Evolutionary conservation across 2,113 vertebrate genomes (phyloP).

Genomic region (Ceratotherium simum): DNA sequence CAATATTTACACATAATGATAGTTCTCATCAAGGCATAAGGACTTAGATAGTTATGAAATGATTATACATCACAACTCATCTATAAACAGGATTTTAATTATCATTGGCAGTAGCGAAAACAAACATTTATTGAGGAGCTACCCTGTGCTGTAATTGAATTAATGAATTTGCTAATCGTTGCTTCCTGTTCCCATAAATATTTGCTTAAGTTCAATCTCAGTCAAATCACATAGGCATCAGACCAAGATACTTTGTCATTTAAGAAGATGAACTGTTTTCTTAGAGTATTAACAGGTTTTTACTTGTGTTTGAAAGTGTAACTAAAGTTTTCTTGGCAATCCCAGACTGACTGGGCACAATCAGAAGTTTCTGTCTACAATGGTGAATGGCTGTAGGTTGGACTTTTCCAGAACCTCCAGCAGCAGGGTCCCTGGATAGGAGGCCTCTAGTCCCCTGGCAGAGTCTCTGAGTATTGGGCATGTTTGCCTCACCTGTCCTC

Average conservation of each 20-base stretch:
- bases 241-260: not conserved
- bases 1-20: conserved; percentile 73
- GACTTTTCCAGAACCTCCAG: not conserved
- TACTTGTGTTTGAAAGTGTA: not conserved
- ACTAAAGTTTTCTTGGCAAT: not conserved
- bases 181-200: conserved; percentile 52
- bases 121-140: conserved; percentile 64
- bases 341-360: not conserved
- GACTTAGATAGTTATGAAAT: conserved; percentile 71
- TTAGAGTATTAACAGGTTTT: not conserved
- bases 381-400: not conserved
- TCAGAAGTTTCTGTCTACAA: not conserved
- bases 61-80: conserved; percentile 63
- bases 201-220: conserved; percentile 50
- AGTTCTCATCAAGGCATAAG: conserved; percentile 68
- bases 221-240: not conserved
- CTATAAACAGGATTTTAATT: conserved; percentile 73
- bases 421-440: not conserved
- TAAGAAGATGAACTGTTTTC: not conserved
- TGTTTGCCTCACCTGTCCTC: not conserved
- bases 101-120: not conserved
- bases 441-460: not conserved
- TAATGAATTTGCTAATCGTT: conserved; percentile 66
- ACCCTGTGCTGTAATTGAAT: conserved; percentile 61
- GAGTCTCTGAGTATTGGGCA: not conserved